Base-by-base conservation (phyloP, 2,113 vertebrate species). In the Albula glossodonta region DNA sequence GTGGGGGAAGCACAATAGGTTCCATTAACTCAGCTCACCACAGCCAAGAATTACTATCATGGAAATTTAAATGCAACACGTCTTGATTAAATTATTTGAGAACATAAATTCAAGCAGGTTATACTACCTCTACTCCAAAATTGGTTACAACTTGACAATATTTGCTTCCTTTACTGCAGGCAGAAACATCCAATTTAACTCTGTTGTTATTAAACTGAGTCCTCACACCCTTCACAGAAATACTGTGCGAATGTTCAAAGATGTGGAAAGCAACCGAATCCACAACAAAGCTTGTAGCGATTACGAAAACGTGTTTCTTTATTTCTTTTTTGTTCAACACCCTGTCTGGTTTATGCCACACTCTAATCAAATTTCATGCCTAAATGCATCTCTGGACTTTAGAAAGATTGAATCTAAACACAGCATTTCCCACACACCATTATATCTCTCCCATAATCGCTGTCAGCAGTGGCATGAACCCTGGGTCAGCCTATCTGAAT, bases 1-100 rank as follows among this genome's bases (percentile, higher is more conserved):
- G 51, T 50, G 17, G 56, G 85, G 51, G 19, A n/a, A 81, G 84
- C 48, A 89, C 10, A 84, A 60, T 57, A 82, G 83, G 81, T 88
- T 92, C 86, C 87, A 93, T 93, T 90, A 91, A 92, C 87, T 88
- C 83, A 22, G 77, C 9, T 3, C 80, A 86, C 31, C 8, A 2
- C 52, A 84, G 84, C 51, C 81, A 60, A 78, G 83, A 81, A 83
- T 83, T 70, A 88, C 87, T 87, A 83, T 84, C 74, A 57, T 5
- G 56, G 48, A 80, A 91, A 91, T 93, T 92, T 89, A 90, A 89
- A 94, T 94, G 92, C 90, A 92, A 93, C 93, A 93, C 52, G 57
- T 74, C 77, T 50, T 90, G 82, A 93, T 92, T 89, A 91, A 87
- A 92, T 82, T 80, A 85, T 85, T 83, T 22, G 82, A 77, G 52